Percentiles rank a stretch among this genome's conserved stretches.
Evolutionary conservation across 1,140 invertebrate genomes (phyloP).

Genomic region (Caenorhabditis remanei): DNA sequence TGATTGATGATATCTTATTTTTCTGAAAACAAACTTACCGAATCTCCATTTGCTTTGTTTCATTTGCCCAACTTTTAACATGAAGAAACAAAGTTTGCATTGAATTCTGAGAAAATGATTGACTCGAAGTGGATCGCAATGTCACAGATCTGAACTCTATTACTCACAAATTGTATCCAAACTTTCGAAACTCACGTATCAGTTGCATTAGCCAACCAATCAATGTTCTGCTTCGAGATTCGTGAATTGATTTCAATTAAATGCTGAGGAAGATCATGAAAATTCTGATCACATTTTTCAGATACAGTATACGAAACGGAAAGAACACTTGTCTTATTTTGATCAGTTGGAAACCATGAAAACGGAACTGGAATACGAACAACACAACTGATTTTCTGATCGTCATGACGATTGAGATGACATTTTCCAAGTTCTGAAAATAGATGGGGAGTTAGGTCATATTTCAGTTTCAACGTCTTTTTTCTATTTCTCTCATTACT

Average conservation of each 20-base stretch:
- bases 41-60: conserved; percentile 20
- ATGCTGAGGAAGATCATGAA: conserved; percentile 62
- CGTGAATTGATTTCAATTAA: conserved; percentile 48
- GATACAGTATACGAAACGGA: conserved; percentile 60
- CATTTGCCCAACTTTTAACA: conserved; percentile 33
- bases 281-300: conserved; percentile 55
- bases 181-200: background rate
- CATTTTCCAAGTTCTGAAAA: conserved; percentile 59
- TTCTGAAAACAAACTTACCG: background rate
- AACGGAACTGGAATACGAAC: conserved; percentile 66
- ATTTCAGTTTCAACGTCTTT: background rate
- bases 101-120: conserved; percentile 29
- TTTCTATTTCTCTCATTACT: background rate
- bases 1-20: background rate
- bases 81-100: conserved; percentile 33
- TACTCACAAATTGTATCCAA: background rate
- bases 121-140: background rate
- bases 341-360: conserved; percentile 64
- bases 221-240: conserved; percentile 57
- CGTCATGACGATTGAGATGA: conserved; percentile 60
- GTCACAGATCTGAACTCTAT: background rate
- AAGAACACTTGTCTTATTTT: conserved; percentile 58
- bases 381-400: conserved; percentile 56
- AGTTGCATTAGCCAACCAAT: conserved; percentile 55
- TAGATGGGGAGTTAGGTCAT: background rate